These are phyloP conservation scores for Lutjanus argentimaculatus DNA, from an alignment of 2,797 vertebrate species.

Conservation along the genomic window DNA sequence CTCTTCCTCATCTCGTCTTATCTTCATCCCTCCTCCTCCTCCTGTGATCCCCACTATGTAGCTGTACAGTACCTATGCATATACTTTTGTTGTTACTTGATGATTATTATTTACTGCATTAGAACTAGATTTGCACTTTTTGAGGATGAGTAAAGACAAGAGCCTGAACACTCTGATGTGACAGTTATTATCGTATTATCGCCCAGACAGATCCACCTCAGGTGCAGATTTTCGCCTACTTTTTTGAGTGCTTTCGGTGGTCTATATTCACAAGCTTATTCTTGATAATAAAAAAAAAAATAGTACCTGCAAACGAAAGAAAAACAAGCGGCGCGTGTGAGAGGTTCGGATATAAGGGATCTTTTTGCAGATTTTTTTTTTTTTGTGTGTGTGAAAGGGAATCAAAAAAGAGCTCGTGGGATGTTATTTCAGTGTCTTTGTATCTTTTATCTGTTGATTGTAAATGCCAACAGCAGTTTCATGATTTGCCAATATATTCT, in stretches of 20 bases:
- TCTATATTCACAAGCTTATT: conserved; percentile 48
- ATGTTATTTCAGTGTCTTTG: conserved; percentile 74
- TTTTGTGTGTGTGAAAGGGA: conserved; percentile 66
- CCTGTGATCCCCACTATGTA: conserved; percentile 67
- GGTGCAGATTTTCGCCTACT: conserved; percentile 67
- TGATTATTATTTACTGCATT: conserved; percentile 82
- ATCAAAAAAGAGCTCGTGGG: conserved; percentile 56
- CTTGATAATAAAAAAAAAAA: conserved; percentile 47
- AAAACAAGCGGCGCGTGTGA: conserved; percentile 41
- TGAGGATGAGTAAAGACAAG: conserved; percentile 78
- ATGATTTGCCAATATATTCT: conserved; percentile 65
- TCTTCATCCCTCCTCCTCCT: neutral
- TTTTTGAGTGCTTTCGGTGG: conserved; percentile 63
- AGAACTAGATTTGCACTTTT: conserved; percentile 89
- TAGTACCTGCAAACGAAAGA: conserved; percentile 44
- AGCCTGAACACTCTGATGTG: conserved; percentile 70
- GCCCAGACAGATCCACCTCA: conserved; percentile 71
- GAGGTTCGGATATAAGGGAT: conserved; percentile 60
- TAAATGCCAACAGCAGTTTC: conserved; percentile 76
- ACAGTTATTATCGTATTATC: conserved; percentile 54
- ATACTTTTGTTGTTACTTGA: conserved; percentile 83
- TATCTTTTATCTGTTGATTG: conserved; percentile 73
- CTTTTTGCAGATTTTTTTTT: conserved; percentile 70
- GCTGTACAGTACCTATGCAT: conserved; percentile 87
- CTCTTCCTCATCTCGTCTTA: conserved; percentile 24